phyloP scores from a whole-genome alignment of 2,797 vertebrate genomes.

The Cossypha polioptera region DNA sequence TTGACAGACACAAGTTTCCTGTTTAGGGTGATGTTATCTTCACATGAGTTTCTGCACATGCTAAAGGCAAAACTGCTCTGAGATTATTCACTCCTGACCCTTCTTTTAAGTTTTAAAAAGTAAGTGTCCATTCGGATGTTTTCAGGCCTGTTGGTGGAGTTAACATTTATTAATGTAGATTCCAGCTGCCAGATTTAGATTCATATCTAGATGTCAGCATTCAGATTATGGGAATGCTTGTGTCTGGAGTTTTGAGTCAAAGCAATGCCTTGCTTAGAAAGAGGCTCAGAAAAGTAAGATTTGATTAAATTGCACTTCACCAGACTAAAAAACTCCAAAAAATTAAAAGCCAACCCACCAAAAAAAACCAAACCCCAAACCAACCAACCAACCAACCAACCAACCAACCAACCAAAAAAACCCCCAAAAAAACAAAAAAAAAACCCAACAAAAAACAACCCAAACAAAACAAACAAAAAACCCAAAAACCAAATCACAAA shows the following conservation, averaged over 20 bases:
- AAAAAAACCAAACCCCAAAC: not conserved
- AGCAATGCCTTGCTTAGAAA: not conserved
- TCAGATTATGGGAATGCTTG: conserved; percentile 12
- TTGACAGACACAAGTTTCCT: conserved; percentile 46
- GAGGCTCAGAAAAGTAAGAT: not conserved
- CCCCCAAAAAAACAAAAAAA: too few species aligned
- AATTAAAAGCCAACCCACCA: not conserved
- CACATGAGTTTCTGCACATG: conserved; percentile 26
- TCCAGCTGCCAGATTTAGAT: conserved; percentile 45
- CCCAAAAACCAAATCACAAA: not conserved
- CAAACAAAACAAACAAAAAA: not conserved
- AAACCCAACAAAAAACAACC: not conserved
- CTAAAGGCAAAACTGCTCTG: not conserved
- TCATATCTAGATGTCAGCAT: not conserved
- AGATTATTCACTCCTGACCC: not conserved
- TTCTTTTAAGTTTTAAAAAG: not conserved
- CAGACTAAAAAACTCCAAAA: not conserved
- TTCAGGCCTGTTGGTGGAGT: not conserved
- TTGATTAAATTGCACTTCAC: not conserved
- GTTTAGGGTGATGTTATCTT: conserved; percentile 31
- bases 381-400: not conserved
- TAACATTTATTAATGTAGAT: not conserved
- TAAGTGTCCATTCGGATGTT: not conserved
- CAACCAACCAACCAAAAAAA: too few species aligned
- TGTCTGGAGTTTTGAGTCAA: conserved; percentile 4